A percentile compares a stretch with the other conserved stretches of the same genome.
These are phyloP conservation scores for Drosophila gunungcola DNA, from an alignment of 1,140 invertebrate genomes.

Conservation along the genomic window DNA sequence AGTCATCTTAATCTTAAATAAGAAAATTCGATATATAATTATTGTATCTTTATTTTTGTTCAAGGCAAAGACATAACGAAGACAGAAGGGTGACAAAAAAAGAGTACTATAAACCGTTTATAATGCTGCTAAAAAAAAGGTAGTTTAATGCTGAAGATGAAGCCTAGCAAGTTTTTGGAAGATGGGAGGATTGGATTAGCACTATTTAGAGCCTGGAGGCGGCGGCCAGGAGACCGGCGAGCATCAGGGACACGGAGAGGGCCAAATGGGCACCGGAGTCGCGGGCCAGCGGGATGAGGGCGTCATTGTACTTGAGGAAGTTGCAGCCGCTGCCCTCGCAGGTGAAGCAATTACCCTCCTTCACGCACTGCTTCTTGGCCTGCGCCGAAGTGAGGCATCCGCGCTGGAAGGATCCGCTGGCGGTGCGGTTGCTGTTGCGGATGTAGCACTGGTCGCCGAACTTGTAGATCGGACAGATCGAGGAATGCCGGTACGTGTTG, in stretches of 20 bases:
- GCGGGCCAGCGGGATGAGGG: conserved; percentile 69
- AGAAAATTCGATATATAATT: not conserved
- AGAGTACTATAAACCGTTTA: not conserved
- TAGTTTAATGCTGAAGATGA: conserved; percentile 2
- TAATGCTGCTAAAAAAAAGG: conserved; percentile 11
- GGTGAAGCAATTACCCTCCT: conserved; percentile 62
- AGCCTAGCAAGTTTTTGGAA: not conserved
- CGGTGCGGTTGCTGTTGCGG: conserved; percentile 63
- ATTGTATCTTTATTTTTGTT: conserved; percentile 30
- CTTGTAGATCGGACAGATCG: conserved; percentile 67
- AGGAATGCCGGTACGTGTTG: conserved; percentile 45
- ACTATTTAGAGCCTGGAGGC: conserved; percentile 25
- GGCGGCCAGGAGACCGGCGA: conserved; percentile 32
- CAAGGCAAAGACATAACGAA: conserved; percentile 11
- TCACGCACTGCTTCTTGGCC: conserved; percentile 67
- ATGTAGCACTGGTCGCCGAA: conserved; percentile 78
- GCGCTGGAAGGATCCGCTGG: conserved; percentile 68
- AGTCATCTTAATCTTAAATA: not conserved
- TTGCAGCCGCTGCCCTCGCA: conserved; percentile 78
- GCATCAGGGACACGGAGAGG: conserved; percentile 44
- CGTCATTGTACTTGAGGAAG: conserved; percentile 48
- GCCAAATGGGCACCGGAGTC: conserved; percentile 50
- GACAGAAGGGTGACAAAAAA: conserved; percentile 2
- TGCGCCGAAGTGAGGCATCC: conserved; percentile 71
- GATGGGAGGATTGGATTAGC: not conserved